Evolutionary conservation across 2,888 invertebrate species (phyloP).

Genomic region (Miltochrista miniata): DNA sequence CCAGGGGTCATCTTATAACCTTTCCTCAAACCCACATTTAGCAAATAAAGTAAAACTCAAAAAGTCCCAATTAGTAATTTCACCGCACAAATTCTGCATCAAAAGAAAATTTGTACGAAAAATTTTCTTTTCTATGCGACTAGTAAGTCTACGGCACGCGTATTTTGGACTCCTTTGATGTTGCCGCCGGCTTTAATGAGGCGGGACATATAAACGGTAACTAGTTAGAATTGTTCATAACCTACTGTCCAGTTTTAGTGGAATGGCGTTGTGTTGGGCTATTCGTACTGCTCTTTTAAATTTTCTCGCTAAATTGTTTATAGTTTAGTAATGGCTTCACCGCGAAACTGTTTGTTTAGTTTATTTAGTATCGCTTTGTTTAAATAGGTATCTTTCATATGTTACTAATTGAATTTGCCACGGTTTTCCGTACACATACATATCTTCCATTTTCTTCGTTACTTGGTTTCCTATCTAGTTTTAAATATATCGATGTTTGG

Average conservation of each 20-base stretch:
- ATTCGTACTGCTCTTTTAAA: slow-evolving; percentile 51
- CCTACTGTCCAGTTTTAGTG: slow-evolving; percentile 53
- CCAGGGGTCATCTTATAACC: slow-evolving; percentile 51
- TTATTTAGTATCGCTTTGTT: slow-evolving; percentile 23
- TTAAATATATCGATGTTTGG: slow-evolving; percentile 6
- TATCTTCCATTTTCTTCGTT: too few species aligned
- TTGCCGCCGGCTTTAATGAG: slow-evolving; percentile 83
- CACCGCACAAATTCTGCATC: slow-evolving; percentile 26
- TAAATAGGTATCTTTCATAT: slow-evolving; percentile 21
- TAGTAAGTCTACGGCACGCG: slow-evolving; percentile 62
- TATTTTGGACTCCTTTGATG: slow-evolving; percentile 86
- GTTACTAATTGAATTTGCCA: slow-evolving; percentile 13
- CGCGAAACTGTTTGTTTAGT: slow-evolving; percentile 35
- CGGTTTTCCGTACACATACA: not conserved
- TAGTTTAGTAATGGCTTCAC: slow-evolving; percentile 34
- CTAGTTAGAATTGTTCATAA: slow-evolving; percentile 73
- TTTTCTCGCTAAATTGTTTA: slow-evolving; percentile 47
- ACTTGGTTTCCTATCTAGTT: not conserved
- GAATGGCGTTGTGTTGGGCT: slow-evolving; percentile 65
- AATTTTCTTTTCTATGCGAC: slow-evolving; percentile 51
- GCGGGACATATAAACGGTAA: slow-evolving; percentile 70
- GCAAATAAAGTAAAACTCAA: slow-evolving; percentile 55
- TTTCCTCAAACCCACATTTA: slow-evolving; percentile 47
- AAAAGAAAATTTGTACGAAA: slow-evolving; percentile 34
- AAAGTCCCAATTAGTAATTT: slow-evolving; percentile 30